Evolutionary conservation across 2,888 invertebrate genomes (phyloP).

Genomic region (Opisthograptis luteolata): DNA sequence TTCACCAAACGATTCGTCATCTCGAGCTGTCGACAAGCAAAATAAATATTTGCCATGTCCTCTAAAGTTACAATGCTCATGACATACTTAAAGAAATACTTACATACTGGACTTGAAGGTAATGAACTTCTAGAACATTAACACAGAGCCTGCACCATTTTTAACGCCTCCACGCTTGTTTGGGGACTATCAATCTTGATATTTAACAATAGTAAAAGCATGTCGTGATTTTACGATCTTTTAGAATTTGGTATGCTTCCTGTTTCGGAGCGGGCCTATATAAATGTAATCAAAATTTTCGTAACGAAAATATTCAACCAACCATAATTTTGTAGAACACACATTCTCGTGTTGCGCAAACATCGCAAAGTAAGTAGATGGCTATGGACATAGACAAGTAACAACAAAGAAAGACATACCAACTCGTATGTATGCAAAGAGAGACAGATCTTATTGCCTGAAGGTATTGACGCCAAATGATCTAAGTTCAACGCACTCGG

Average conservation of each 20-base stretch:
- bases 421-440: conserved; percentile 25
- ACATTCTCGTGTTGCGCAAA: conserved; percentile 8
- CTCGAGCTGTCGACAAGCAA: conserved; percentile 41
- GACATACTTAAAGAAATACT: neutral
- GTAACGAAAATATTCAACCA: neutral
- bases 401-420: conserved; percentile 17
- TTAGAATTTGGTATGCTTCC: conserved; percentile 20
- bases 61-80: conserved; percentile 28
- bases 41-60: conserved; percentile 61
- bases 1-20: conserved; percentile 42
- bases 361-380: conserved; percentile 10
- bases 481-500: conserved; percentile 50
- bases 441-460: conserved; percentile 34
- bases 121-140: neutral
- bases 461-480: conserved; percentile 43
- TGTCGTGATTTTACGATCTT: conserved; percentile 18
- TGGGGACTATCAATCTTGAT: conserved; percentile 16
- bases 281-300: conserved; percentile 6
- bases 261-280: conserved; percentile 8
- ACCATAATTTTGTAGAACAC: conserved; percentile 4
- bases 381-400: conserved; percentile 10
- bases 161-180: conserved; percentile 14
- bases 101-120: conserved; percentile 1
- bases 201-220: conserved; percentile 15
- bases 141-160: conserved; percentile 7